Percentiles rank a stretch among this genome's conserved stretches.
phyloP scores from a whole-genome alignment of 2,888 invertebrate genomes.

The Stenodera caucasica region DNA sequence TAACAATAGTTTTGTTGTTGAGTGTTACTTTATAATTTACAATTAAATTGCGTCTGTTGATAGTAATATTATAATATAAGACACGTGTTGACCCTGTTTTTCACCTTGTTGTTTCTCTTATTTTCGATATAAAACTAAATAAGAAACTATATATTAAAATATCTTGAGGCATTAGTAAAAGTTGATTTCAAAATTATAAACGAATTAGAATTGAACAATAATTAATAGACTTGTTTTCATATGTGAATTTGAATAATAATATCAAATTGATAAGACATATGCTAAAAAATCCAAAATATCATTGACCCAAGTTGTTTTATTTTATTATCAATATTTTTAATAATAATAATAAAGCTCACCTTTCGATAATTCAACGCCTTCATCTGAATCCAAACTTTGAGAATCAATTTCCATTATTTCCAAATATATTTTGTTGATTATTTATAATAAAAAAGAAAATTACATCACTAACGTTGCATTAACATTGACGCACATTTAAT shows the following conservation, averaged over 20 bases:
- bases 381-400: constrained; percentile 48
- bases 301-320: background rate
- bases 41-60: constrained; percentile 1
- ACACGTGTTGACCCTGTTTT: constrained; percentile 18
- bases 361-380: constrained; percentile 46
- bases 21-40: background rate
- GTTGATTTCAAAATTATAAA: constrained; percentile 12
- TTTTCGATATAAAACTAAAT: background rate
- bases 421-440: background rate
- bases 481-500: background rate
- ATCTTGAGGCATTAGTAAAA: background rate
- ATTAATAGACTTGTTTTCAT: background rate
- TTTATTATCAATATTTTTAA: background rate
- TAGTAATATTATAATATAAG: constrained; percentile 2
- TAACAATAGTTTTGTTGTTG: background rate
- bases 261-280: background rate
- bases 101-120: background rate
- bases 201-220: background rate
- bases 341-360: constrained; percentile 34
- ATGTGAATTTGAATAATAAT: background rate
- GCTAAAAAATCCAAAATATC: background rate
- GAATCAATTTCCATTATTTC: constrained; percentile 48
- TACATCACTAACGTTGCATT: constrained; percentile 26
- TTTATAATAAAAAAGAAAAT: constrained; percentile 18
- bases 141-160: background rate